Percentiles rank a stretch among this genome's conserved stretches.
Evolutionary conservation across 2,113 vertebrate genomes (phyloP).

Genomic region (Haplotaxodon microlepis): DNA sequence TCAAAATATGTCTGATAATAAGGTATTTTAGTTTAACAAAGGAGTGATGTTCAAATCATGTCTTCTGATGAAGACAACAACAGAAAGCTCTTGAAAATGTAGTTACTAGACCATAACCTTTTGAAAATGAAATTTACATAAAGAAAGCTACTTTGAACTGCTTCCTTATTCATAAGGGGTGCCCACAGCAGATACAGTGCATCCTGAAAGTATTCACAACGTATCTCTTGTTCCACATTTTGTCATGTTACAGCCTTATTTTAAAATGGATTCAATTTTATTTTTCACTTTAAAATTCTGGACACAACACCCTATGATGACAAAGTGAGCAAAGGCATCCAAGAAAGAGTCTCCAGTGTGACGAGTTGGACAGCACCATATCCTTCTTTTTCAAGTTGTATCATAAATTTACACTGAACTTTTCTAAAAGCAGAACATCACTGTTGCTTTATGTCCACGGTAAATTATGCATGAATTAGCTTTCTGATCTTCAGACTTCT

Average conservation of each 20-base stretch:
- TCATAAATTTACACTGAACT: background rate
- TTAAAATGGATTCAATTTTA: background rate
- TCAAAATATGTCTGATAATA: background rate
- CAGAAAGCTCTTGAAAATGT: background rate
- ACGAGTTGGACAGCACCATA: fast-evolving
- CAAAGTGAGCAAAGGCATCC: background rate
- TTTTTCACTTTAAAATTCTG: background rate
- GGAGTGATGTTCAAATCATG: background rate
- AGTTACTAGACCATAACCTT: background rate
- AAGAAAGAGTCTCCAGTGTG: background rate
- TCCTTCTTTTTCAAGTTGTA: background rate
- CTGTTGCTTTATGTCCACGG: background rate
- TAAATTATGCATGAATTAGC: background rate
- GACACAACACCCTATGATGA: background rate
- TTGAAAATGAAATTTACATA: background rate
- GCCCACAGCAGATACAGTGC: background rate
- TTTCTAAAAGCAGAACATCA: background rate
- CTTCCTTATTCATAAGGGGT: background rate
- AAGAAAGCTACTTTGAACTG: background rate
- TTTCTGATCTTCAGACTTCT: background rate
- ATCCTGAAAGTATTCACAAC: background rate
- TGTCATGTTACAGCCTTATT: background rate
- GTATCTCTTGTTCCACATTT: fast-evolving
- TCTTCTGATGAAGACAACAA: fast-evolving
- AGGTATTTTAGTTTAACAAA: background rate